Evolutionary conservation across 2,797 vertebrate species (phyloP).

Genomic region (Serranus cabrilla): DNA sequence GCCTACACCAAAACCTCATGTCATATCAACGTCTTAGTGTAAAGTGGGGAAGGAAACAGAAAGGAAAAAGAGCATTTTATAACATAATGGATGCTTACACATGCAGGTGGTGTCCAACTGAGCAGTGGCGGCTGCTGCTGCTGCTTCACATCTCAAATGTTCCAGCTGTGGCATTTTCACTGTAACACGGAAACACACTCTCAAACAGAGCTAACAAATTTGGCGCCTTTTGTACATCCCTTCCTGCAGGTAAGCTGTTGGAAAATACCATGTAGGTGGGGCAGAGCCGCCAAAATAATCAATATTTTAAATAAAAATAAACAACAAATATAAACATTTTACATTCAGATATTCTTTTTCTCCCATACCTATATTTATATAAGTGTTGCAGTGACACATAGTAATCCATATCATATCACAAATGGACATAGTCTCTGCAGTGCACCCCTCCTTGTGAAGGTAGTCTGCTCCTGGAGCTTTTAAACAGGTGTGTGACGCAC

Average conservation of each 20-base stretch:
- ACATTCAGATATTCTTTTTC: too few relatives aligned
- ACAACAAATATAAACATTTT: rapidly evolving
- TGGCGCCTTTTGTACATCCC: neutral
- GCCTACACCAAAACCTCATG: neutral
- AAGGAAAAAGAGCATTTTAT: neutral
- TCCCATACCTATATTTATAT: too few relatives aligned
- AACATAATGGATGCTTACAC: conserved; percentile 8
- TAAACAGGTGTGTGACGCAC: conserved; percentile 6
- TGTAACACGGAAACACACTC: neutral
- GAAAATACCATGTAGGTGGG: neutral
- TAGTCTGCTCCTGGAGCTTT: conserved; percentile 33
- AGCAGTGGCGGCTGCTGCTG: rapidly evolving
- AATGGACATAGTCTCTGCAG: rapidly evolving
- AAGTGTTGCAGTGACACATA: neutral
- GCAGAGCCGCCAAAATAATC: rapidly evolving
- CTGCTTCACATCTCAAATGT: neutral
- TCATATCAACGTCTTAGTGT: too few relatives aligned
- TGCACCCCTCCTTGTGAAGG: conserved; percentile 3
- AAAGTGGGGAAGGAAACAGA: rapidly evolving
- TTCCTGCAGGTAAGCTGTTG: conserved; percentile 6
- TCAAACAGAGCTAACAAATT: rapidly evolving
- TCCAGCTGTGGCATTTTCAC: neutral
- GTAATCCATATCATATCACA: too few relatives aligned
- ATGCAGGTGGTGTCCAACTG: neutral
- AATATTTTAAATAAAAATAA: neutral